Percentiles rank a stretch among this genome's conserved stretches.
These are phyloP conservation scores for Halocynthia aurantium DNA, from an alignment of 23 tunicate genomes.

Conservation along the genomic window DNA sequence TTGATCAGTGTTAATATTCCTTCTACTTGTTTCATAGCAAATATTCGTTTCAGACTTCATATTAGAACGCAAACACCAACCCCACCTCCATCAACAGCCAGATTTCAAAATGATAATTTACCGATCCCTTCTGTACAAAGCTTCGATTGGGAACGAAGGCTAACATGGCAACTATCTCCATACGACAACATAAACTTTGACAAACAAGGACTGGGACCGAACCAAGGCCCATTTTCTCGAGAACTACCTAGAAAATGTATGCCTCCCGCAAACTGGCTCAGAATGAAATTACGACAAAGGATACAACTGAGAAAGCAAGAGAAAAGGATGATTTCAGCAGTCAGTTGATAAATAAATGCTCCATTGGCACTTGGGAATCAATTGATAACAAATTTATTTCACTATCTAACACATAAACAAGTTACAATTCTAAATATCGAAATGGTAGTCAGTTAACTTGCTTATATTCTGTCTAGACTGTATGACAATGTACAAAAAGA, in stretches of 20 bases:
- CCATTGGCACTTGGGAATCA: no score
- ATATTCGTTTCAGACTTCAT: constrained; percentile 4
- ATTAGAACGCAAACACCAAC: constrained; percentile 6
- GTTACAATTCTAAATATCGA: no score
- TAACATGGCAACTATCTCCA: constrained; percentile 85
- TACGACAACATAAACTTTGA: constrained; percentile 83
- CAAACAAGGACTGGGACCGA: constrained; percentile 83
- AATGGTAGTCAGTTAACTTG: no score
- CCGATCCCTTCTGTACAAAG: not conserved
- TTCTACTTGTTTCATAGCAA: no score
- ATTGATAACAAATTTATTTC: no score
- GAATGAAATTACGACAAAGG: constrained; percentile 78
- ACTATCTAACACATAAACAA: no score
- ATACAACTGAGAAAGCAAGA: constrained; percentile 16
- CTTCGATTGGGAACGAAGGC: constrained; percentile 30
- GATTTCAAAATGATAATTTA: constrained; percentile 8
- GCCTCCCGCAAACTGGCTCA: constrained; percentile 87
- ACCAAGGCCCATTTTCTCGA: constrained; percentile 86
- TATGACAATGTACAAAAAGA: no score
- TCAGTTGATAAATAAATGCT: no score
- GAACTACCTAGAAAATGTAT: constrained; percentile 84
- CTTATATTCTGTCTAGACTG: no score
- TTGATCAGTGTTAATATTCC: not conserved
- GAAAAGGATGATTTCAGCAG: no score
- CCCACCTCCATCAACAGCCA: constrained; percentile 12